Evolutionary conservation across 30 jellyfish, hydroid and myxozoan genomes (phyloP).

Genomic region (Turritopsis dohrnii): DNA sequence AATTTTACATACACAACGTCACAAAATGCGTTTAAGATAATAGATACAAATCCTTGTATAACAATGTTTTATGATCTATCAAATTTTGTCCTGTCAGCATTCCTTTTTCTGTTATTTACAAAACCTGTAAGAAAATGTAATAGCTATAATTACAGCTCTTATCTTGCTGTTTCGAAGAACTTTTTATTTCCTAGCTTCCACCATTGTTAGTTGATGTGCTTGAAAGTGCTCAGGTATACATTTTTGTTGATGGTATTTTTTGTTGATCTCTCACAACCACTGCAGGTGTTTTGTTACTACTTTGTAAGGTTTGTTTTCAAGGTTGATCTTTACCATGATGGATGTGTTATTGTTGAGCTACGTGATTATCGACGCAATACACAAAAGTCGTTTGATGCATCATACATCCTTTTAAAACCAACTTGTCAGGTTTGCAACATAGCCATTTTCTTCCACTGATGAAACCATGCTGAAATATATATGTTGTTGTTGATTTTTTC

Average conservation of each 20-base stretch:
- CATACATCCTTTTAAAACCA: conserved; percentile 71
- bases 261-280: background rate
- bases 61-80: too few relatives aligned
- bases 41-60: too few relatives aligned
- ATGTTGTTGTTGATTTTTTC: background rate
- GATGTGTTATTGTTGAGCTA: conserved; percentile 84
- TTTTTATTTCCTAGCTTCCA: conserved; percentile 46
- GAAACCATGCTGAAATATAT: too few relatives aligned
- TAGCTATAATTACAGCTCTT: too few relatives aligned
- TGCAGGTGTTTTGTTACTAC: background rate
- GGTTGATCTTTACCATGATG: conserved; percentile 87
- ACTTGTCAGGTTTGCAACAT: conserved; percentile 66
- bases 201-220: conserved; percentile 72
- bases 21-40: too few relatives aligned
- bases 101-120: too few relatives aligned
- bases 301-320: background rate
- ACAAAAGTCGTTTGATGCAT: conserved; percentile 26
- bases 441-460: background rate
- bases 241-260: background rate
- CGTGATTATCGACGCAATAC: conserved; percentile 79
- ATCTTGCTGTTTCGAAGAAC: too few relatives aligned
- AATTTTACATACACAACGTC: too few relatives aligned
- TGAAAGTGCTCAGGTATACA: conserved; percentile 72
- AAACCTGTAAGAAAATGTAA: too few relatives aligned
- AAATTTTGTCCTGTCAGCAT: too few relatives aligned